Evolutionary conservation across 2,113 vertebrate genomes (phyloP).

Genomic region (Jacana jacana): DNA sequence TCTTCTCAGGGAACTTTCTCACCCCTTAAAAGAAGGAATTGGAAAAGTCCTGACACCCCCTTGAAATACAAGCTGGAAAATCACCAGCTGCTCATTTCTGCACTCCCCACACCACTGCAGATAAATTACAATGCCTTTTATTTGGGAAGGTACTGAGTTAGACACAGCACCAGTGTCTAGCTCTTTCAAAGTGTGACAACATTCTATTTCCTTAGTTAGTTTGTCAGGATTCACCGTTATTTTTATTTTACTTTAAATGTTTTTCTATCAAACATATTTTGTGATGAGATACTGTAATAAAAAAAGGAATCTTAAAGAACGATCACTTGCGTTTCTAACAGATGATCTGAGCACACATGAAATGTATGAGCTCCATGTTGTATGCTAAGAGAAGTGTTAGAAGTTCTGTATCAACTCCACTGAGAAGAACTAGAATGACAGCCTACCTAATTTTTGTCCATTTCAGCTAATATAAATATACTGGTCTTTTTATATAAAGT

Average conservation of each 20-base stretch:
- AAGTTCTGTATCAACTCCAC: not conserved
- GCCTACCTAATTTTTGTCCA: not conserved
- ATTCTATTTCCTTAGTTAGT: not conserved
- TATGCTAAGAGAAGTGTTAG: not conserved
- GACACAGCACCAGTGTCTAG: not conserved
- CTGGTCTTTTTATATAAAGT: not conserved
- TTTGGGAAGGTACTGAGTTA: not conserved
- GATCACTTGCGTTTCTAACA: not conserved
- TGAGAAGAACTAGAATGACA: not conserved
- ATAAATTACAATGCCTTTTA: not conserved
- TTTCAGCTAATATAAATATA: not conserved
- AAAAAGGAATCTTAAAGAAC: not conserved
- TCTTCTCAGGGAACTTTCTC: not conserved
- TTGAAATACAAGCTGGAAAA: not conserved
- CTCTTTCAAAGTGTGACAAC: not conserved
- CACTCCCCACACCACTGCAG: not conserved
- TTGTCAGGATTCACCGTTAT: not conserved
- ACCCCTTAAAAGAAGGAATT: not conserved
- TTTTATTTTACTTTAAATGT: not conserved
- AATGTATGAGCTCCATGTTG: not conserved
- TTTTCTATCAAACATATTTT: not conserved
- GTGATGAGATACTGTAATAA: not conserved
- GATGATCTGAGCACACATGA: not conserved
- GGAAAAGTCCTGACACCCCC: not conserved
- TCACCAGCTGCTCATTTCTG: not conserved